Evolutionary conservation across 2,797 vertebrate species (phyloP).

Genomic region (Catostomus latipinnis): DNA sequence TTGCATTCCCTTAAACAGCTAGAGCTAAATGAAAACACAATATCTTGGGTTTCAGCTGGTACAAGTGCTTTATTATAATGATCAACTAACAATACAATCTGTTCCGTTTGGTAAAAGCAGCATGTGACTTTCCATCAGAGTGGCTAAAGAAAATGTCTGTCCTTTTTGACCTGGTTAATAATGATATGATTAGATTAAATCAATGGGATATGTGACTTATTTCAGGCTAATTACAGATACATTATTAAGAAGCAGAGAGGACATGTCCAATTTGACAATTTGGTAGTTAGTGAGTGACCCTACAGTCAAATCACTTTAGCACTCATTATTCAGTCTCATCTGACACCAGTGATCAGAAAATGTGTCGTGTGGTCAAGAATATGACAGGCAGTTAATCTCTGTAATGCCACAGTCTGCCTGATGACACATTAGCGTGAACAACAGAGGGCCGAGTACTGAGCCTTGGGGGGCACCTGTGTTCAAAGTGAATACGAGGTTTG

Average conservation of each 20-base stretch:
- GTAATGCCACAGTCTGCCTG: neutral
- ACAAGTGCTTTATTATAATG: neutral
- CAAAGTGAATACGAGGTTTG: neutral
- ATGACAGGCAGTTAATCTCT: neutral
- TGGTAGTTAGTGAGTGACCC: slow-evolving; percentile 37
- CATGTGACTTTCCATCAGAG: neutral
- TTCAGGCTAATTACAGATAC: slow-evolving; percentile 50
- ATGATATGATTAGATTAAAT: slow-evolving; percentile 44
- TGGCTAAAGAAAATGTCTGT: neutral
- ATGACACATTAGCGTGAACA: neutral
- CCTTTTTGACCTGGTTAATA: neutral
- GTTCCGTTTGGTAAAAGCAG: neutral
- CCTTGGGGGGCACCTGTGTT: neutral
- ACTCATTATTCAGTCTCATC: neutral
- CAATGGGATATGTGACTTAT: slow-evolving; percentile 20
- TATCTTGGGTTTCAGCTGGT: no score
- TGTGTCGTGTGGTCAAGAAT: no score
- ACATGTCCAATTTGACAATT: slow-evolving; percentile 1
- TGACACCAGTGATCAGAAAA: neutral
- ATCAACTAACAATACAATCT: neutral
- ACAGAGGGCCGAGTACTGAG: neutral
- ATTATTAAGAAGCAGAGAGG: slow-evolving; percentile 41
- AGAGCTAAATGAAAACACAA: no score
- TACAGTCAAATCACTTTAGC: slow-evolving; percentile 4
- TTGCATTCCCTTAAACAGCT: no score